A percentile compares a stretch with the other conserved stretches of the same genome.
Conservation (phyloP, 2,888 invertebrate species). For the Erebia epiphron region DNA sequence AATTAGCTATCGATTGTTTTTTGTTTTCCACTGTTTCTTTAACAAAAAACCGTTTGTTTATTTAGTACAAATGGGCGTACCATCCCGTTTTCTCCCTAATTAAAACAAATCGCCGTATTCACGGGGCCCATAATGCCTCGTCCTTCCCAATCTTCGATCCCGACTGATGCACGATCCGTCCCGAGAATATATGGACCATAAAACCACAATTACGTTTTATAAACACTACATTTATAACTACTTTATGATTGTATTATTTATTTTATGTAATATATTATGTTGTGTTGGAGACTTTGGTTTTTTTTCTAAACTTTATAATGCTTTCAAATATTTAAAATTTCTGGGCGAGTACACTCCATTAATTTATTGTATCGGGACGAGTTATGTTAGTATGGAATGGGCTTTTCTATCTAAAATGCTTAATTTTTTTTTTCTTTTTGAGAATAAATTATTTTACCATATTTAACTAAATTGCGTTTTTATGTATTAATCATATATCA, state of each 20-base stretch:
- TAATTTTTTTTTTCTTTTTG: too few relatives aligned
- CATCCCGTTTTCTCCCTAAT: constrained; percentile 57
- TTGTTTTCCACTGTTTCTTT: constrained; percentile 43
- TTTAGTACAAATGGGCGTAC: constrained; percentile 47
- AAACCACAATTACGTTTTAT: constrained; percentile 79
- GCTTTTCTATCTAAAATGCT: constrained; percentile 41
- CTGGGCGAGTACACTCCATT: constrained; percentile 77
- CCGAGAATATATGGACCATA: constrained; percentile 72
- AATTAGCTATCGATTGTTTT: neutral
- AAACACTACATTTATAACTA: constrained; percentile 82
- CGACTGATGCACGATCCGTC: constrained; percentile 55
- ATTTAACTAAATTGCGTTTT: neutral
- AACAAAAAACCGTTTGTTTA: constrained; percentile 54
- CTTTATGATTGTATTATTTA: constrained; percentile 82
- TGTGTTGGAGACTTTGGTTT: constrained; percentile 72
- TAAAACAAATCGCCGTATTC: constrained; percentile 64
- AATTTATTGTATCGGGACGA: constrained; percentile 75
- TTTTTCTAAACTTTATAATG: constrained; percentile 71
- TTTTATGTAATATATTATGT: constrained; percentile 81
- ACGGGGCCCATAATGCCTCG: constrained; percentile 37
- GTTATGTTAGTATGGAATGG: constrained; percentile 52
- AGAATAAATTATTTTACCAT: too few relatives aligned
- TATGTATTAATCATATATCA: too few relatives aligned
- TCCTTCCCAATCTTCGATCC: constrained; percentile 39
- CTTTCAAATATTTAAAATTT: constrained; percentile 82